phyloP scores from a whole-genome alignment of 2,113 vertebrate species.

The Phyllostomus discolor region DNA sequence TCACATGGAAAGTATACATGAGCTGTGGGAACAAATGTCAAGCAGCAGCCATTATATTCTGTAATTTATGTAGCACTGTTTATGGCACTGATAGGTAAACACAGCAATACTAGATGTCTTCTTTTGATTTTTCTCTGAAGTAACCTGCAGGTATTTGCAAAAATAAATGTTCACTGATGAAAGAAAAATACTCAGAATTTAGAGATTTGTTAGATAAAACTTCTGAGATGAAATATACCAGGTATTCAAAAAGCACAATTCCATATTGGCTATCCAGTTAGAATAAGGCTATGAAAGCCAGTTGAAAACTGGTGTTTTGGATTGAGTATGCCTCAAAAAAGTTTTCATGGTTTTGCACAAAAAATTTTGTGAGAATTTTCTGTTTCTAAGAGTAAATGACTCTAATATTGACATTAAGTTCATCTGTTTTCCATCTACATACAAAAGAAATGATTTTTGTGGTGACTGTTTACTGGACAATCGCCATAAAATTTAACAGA shows the following conservation, averaged over 20 bases:
- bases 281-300: not conserved
- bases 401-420: not conserved
- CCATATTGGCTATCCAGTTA: not conserved
- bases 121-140: not conserved
- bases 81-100: not conserved
- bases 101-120: not conserved
- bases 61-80: not conserved
- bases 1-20: not conserved
- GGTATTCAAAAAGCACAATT: not conserved
- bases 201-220: not conserved
- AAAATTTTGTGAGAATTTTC: not conserved
- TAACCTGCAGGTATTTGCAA: not conserved
- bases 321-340: not conserved
- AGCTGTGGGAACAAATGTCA: not conserved
- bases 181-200: not conserved
- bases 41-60: not conserved
- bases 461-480: not conserved
- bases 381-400: not conserved
- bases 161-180: not conserved
- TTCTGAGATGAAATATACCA: not conserved
- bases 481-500: not conserved
- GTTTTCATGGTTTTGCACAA: not conserved
- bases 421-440: not conserved
- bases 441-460: not conserved
- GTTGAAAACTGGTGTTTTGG: not conserved